Evolutionary conservation across 2,797 vertebrate species (phyloP).

Genomic region (Philypnodon macrostomus): DNA sequence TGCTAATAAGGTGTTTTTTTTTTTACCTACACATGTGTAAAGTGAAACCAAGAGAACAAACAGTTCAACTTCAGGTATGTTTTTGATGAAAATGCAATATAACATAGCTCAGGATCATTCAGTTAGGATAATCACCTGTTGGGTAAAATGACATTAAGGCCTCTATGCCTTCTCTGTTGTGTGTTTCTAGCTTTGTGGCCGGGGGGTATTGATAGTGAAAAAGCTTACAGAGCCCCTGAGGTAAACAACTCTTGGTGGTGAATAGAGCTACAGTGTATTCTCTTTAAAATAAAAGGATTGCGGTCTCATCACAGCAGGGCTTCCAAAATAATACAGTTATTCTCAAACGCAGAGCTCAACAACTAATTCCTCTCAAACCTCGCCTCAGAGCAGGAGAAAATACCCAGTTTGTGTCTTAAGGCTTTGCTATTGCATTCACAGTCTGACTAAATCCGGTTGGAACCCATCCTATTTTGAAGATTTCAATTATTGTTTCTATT

Average conservation of each 20-base stretch:
- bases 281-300: conserved; percentile 40
- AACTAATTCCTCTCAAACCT: conserved; percentile 48
- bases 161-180: conserved; percentile 15
- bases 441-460: conserved; percentile 45
- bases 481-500: conserved; percentile 58
- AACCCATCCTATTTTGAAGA: conserved; percentile 51
- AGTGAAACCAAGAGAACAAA: too few relatives aligned
- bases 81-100: too few relatives aligned
- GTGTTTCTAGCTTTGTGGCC: not conserved
- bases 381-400: conserved; percentile 17
- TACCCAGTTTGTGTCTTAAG: conserved; percentile 7
- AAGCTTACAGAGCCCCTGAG: conserved; percentile 24
- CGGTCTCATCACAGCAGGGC: conserved; percentile 42
- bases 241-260: conserved; percentile 14
- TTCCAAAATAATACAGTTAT: conserved; percentile 40
- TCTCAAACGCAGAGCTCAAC: conserved; percentile 27
- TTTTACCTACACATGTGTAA: too few relatives aligned
- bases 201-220: conserved; percentile 6
- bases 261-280: conserved; percentile 36
- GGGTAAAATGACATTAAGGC: not conserved
- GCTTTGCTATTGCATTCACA: too few relatives aligned
- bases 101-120: too few relatives aligned
- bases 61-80: too few relatives aligned
- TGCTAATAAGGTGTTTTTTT: too few relatives aligned
- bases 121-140: not conserved